Conservation (phyloP, 2,113 vertebrate genomes). For the Orientallactaga bullata region DNA sequence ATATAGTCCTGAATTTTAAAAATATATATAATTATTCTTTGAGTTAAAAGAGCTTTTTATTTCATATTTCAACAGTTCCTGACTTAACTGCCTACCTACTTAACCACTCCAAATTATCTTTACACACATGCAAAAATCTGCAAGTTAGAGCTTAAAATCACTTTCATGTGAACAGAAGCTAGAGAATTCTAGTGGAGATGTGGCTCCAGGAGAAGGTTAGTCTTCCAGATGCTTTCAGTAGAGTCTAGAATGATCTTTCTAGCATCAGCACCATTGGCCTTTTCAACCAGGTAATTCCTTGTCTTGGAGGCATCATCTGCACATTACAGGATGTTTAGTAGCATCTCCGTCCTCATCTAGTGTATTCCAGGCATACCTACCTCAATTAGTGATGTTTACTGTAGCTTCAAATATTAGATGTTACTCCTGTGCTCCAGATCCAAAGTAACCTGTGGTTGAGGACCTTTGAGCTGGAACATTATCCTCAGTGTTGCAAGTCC, state of each 20-base stretch:
- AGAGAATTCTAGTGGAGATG: neutral
- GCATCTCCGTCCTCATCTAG: neutral
- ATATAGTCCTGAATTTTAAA: neutral
- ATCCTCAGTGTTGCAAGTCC: neutral
- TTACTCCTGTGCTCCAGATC: no score
- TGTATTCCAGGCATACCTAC: neutral
- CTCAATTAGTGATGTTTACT: neutral
- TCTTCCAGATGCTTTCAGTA: neutral
- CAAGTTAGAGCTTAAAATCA: neutral
- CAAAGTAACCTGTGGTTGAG: neutral
- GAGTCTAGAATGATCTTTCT: neutral
- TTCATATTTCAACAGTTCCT: neutral
- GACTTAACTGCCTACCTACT: constrained; percentile 9
- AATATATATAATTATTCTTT: neutral
- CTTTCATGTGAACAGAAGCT: neutral
- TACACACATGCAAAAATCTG: neutral
- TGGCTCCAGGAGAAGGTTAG: neutral
- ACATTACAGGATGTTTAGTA: neutral
- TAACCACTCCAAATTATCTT: neutral
- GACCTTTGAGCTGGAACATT: neutral
- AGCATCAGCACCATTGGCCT: neutral
- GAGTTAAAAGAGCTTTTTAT: neutral
- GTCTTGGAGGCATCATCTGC: neutral
- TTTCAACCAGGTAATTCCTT: neutral
- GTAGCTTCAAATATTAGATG: neutral